Conservation (phyloP, 2,888 invertebrate genomes). For the Xylota segnis region DNA sequence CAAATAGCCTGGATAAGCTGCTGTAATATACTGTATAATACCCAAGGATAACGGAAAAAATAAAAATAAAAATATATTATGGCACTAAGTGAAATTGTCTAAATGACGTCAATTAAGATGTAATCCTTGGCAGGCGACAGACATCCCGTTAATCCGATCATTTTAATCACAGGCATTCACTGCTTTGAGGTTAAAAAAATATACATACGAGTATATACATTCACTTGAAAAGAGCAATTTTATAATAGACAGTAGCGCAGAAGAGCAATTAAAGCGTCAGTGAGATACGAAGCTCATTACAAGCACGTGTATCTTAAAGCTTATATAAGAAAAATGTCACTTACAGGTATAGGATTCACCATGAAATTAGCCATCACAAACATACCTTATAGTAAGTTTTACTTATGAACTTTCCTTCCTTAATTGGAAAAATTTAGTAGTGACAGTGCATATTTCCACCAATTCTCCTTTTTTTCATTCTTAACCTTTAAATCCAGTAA, state of each 20-base stretch:
- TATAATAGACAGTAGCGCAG: not conserved
- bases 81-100: not conserved
- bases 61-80: not conserved
- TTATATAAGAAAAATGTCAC: too few relatives aligned
- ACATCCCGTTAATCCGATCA: slow-evolving; percentile 13
- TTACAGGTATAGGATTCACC: too few relatives aligned
- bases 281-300: too few relatives aligned
- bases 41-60: not conserved
- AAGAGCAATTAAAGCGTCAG: too few relatives aligned
- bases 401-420: too few relatives aligned
- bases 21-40: not conserved
- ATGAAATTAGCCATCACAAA: too few relatives aligned
- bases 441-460: too few relatives aligned
- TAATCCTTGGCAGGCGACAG: slow-evolving; percentile 13
- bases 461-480: not conserved
- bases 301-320: too few relatives aligned
- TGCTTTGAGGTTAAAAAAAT: not conserved
- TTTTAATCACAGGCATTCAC: not conserved
- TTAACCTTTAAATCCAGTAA: not conserved
- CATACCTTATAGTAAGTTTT: too few relatives aligned
- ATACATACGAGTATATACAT: not conserved
- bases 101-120: slow-evolving; percentile 31
- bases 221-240: not conserved
- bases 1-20: not conserved
- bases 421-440: too few relatives aligned